Base-by-base conservation (phyloP, 2,888 invertebrate species). In the Nineta flava region DNA sequence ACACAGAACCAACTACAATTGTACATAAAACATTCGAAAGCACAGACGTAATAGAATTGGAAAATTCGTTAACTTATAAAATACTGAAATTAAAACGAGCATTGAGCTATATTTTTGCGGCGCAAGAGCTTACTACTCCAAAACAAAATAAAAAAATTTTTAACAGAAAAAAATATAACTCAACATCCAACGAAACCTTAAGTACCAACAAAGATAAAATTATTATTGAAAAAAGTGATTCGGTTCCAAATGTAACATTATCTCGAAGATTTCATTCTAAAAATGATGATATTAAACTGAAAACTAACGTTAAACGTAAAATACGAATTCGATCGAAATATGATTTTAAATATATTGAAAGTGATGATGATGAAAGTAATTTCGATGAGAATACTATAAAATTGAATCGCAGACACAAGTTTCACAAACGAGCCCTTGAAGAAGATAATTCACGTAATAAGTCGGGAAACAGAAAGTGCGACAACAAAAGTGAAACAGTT, bases 81-180 rank as follows among this genome's bases (percentile, higher is more conserved):
- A 62, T 70, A 41, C 58, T 66, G 40, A 69, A 70, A 53, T 56
- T 70, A 13, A 61, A 68, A 54, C 56, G 67, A 53, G 63, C 64
- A 51, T 56, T 70, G 16, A 67, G 62, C 51, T 64, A 64, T 51
- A 57, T 69, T 32, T 68, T 66, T 54, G 63, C 66, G 17, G 61
- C 64, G 43, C 61, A 38, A 63, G 63, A 63, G 58, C 56, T 59
- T 49, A 62, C 62, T 43, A 56, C 60, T 10, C 61, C 62, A 15
- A 53, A 55, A 13, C 19, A 4, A 17, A 43, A 21, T 19, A 43
- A 43, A 16, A 43, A 43, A 43, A 43, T 9, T 17, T 9, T 19
- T 19, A 43, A 19, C 5, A 1, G 16, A 43, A 17, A n/a, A 17
- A 19, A 43, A 43, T 26, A 26, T 6, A 26, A 26, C 7, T 7